Evolutionary conservation across 2,113 vertebrate species (phyloP).

Genomic region (Delphinapterus leucas): DNA sequence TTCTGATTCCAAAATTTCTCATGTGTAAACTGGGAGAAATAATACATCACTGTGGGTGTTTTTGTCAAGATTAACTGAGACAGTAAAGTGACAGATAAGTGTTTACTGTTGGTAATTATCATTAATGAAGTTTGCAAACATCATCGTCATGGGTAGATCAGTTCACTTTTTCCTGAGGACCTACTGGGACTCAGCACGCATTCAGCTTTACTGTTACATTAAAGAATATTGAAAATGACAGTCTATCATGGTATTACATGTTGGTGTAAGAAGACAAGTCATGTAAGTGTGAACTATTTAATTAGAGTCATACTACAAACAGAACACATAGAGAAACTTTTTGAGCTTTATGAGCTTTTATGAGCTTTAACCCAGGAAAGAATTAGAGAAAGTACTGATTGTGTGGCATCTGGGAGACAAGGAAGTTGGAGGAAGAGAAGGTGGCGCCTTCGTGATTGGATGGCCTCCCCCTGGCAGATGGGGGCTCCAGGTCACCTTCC

Average conservation of each 20-base stretch:
- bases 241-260: background rate
- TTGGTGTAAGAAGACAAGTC: background rate
- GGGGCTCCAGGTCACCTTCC: background rate
- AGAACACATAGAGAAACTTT: background rate
- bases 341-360: background rate
- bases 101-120: background rate
- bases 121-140: background rate
- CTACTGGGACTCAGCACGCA: background rate
- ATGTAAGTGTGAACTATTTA: background rate
- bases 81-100: background rate
- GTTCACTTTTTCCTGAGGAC: background rate
- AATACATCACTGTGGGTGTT: background rate
- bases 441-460: background rate
- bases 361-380: background rate
- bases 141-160: background rate
- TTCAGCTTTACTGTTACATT: background rate
- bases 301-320: background rate
- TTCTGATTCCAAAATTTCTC: background rate
- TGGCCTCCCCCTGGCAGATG: fast-evolving
- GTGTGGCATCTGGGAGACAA: background rate
- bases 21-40: background rate
- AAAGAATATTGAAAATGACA: background rate
- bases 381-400: background rate
- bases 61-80: background rate
- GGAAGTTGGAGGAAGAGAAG: background rate